Conservation (phyloP, 2,888 invertebrate genomes). For the Cephalotes varians region DNA sequence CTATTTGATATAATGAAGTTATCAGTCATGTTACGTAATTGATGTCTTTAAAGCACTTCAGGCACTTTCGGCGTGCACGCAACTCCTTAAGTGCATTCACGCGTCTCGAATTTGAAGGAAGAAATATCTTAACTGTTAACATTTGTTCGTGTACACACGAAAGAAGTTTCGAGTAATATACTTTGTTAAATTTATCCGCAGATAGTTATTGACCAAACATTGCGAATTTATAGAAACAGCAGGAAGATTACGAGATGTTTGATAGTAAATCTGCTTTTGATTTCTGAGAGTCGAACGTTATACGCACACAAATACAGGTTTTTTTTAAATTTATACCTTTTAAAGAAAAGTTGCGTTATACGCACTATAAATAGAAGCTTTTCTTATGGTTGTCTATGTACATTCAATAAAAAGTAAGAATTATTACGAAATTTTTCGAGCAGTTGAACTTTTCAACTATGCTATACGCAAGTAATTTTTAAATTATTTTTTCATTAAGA, state of each 20-base stretch:
- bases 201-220: not conserved
- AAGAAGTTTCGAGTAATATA: not conserved
- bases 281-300: constrained; percentile 8
- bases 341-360: constrained; percentile 64
- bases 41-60: constrained; percentile 14
- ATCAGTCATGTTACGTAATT: not conserved
- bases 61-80: not conserved
- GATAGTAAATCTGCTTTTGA: constrained; percentile 11
- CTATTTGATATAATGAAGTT: constrained; percentile 11
- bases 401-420: constrained; percentile 60
- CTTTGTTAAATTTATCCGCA: constrained; percentile 15
- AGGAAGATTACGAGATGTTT: not conserved
- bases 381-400: constrained; percentile 4
- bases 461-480: not conserved
- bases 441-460: not conserved
- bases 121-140: not conserved
- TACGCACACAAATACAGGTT: constrained; percentile 49
- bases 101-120: not conserved
- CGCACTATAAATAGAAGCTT: constrained; percentile 64
- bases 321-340: constrained; percentile 65
- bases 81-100: constrained; percentile 19
- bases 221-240: not conserved
- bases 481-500: too few species aligned
- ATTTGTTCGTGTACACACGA: not conserved
- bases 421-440: constrained; percentile 41